Conservation (phyloP, 2,113 vertebrate genomes). For the Anoura caudifer region DNA sequence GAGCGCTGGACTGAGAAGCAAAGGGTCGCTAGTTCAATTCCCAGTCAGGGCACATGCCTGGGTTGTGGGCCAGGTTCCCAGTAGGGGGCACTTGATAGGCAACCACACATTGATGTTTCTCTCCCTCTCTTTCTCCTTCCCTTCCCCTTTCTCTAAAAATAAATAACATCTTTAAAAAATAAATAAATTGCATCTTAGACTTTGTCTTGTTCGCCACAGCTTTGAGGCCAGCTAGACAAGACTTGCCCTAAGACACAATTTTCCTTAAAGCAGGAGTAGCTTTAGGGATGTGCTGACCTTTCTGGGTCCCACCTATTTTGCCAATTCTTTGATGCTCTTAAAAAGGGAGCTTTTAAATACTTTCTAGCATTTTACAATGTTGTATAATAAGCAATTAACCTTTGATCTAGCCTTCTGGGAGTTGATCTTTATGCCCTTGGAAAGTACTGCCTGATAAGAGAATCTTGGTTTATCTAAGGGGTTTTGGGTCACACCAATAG, state of each 20-base stretch:
- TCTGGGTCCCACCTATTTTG: not conserved
- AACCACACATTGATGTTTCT: too few species aligned
- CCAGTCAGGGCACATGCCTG: too few species aligned
- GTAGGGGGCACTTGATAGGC: too few species aligned
- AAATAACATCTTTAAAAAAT: too few species aligned
- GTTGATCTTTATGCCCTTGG: not conserved
- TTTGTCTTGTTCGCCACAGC: not conserved
- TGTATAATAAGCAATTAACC: not conserved
- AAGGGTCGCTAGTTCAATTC: too few species aligned
- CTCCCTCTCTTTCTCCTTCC: too few species aligned
- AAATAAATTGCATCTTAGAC: too few species aligned
- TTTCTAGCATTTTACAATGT: not conserved
- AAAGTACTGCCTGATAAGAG: not conserved
- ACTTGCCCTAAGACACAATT: not conserved
- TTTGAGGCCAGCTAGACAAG: not conserved
- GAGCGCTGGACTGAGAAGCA: too few species aligned
- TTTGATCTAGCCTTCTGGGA: not conserved
- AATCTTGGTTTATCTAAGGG: not conserved
- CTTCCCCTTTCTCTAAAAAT: too few species aligned
- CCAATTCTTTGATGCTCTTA: not conserved
- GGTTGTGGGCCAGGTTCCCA: too few species aligned
- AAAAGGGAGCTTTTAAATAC: not conserved
- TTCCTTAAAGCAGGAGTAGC: not conserved
- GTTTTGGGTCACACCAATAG: not conserved
- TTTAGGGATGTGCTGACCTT: not conserved